Evolutionary conservation across 2,113 vertebrate species (phyloP), one percentile per base, ranked within the genome.

Genomic region (Xenopus borealis): DNA sequence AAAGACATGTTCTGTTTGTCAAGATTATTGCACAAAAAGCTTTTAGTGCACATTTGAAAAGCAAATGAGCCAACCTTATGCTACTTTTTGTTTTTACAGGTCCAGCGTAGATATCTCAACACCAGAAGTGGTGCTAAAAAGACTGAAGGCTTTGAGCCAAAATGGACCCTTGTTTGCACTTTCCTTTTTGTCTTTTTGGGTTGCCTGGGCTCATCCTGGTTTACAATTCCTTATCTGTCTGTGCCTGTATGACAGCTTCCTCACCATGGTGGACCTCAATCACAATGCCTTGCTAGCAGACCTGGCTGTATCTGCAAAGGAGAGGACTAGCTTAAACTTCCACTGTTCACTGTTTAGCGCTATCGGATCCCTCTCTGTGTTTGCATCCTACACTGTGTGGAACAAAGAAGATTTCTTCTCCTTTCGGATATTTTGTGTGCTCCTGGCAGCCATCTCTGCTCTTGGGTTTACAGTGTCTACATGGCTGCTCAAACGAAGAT

Each of bases 101-200:
- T 87, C 88, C 0, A 93, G 93, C 44, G 20, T 89, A 10, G 86
- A 89, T 80, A 91, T 98, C 80, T 93, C 96, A 0, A 88, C 92
- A 0, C 93, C 93, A 68, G 93, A 95, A 45, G 96, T 99, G 80
- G 93, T 99, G 82, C 82, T 97, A 73, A 93, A 94, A 81, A 92
- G 97, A 53, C 90, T 99, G 19, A 88, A 59, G 79, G 94, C 94
- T 0, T 92, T 99, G 64, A 91, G 95, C 83, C 86, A 87, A 64
- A 95, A 92, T 66, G 97, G 97, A 27, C 97, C 97, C 0, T 88
- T 99, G 70, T 94, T 98, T 82, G 95, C 97, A 0, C 78, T 99
- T 47, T 96, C 97, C 0, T 99, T 99, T 83, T 86, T 99, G 87
- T 93, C 92, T 7, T 98, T 99, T 89, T 99, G 97, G 97, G 95